Evolutionary conservation across 2,888 invertebrate species (phyloP).

Genomic region (Cerastis rubricosa): DNA sequence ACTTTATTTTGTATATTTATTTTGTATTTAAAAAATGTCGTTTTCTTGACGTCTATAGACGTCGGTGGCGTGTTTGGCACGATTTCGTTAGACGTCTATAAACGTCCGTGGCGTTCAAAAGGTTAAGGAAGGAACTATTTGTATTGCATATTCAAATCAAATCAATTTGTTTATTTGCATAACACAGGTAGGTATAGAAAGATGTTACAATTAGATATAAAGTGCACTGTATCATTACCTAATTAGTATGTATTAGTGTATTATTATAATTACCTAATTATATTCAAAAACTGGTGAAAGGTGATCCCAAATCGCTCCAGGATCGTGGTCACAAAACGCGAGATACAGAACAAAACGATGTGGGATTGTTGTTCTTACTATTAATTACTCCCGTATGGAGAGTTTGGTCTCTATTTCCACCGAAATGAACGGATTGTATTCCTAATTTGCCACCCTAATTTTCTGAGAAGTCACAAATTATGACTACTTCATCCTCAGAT

Average conservation of each 20-base stretch:
- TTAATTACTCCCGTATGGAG: slow-evolving; percentile 47
- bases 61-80: slow-evolving; percentile 30
- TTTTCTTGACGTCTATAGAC: slow-evolving; percentile 36
- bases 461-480: too few relatives aligned
- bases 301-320: slow-evolving; percentile 47
- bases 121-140: neutral
- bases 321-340: slow-evolving; percentile 46
- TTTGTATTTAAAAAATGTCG: slow-evolving; percentile 18
- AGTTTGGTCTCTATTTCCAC: slow-evolving; percentile 29
- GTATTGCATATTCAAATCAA: too few relatives aligned
- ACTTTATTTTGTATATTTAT: slow-evolving; percentile 14
- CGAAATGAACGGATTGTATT: slow-evolving; percentile 51
- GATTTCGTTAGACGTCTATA: slow-evolving; percentile 35
- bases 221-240: too few relatives aligned
- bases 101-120: slow-evolving; percentile 16
- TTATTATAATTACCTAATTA: too few relatives aligned
- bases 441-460: slow-evolving; percentile 43
- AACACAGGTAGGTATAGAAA: too few relatives aligned
- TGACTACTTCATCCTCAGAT: too few relatives aligned
- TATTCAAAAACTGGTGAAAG: slow-evolving; percentile 45
- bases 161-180: too few relatives aligned
- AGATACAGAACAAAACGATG: slow-evolving; percentile 38
- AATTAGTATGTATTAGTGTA: too few relatives aligned
- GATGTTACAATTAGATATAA: too few relatives aligned
- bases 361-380: slow-evolving; percentile 37